A percentile compares a stretch with the other conserved stretches of the same genome.
These are phyloP conservation scores for Listronotus bonariensis DNA, from an alignment of 1,140 invertebrate genomes.

Conservation along the genomic window DNA sequence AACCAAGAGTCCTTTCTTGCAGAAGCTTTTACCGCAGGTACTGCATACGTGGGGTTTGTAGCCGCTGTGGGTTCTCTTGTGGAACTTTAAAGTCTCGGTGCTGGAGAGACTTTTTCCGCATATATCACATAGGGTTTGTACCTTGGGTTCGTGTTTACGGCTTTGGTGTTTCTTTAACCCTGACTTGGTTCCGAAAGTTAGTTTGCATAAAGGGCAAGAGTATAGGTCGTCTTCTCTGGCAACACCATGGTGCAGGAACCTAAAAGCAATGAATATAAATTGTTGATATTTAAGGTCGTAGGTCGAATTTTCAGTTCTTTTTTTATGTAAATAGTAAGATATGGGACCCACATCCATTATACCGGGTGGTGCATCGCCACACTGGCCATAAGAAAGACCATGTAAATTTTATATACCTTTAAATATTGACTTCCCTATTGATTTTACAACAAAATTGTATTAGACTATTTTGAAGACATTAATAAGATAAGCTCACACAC, in stretches of 20 bases:
- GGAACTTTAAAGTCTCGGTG: slow-evolving; percentile 71
- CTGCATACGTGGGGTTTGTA: slow-evolving; percentile 74
- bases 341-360: no score
- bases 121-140: slow-evolving; percentile 63
- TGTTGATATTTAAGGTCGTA: no score
- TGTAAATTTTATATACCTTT: no score
- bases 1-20: slow-evolving; percentile 43
- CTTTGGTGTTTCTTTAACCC: slow-evolving; percentile 46
- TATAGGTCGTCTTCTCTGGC: slow-evolving; percentile 27
- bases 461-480: no score
- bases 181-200: slow-evolving; percentile 45
- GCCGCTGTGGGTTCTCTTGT: slow-evolving; percentile 76
- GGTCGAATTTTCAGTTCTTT: no score
- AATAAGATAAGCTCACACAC: no score
- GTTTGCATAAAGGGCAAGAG: slow-evolving; percentile 38
- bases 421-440: no score
- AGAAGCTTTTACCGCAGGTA: slow-evolving; percentile 68
- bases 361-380: no score
- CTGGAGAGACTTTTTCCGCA: slow-evolving; percentile 79
- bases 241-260: slow-evolving; percentile 32
- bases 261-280: no score
- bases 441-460: no score
- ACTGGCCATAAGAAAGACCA: no score
- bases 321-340: no score
- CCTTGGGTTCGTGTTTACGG: slow-evolving; percentile 45